Conservation (phyloP, 1,140 invertebrate species). For the Pogonus chalceus region DNA sequence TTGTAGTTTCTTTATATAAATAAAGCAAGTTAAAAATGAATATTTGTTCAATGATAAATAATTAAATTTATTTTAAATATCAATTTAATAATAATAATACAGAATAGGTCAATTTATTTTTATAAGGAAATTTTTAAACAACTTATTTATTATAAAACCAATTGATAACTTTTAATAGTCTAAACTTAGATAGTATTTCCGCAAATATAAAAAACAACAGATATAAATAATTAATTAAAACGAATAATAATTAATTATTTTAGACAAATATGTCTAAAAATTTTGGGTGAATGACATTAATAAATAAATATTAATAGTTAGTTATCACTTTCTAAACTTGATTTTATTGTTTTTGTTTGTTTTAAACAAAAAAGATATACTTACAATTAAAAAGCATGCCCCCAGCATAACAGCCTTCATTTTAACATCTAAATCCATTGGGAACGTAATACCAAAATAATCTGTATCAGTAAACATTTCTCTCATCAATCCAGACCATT, state of each 20-base stretch:
- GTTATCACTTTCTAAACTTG: neutral
- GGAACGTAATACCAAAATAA: conserved; percentile 50
- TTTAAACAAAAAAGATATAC: conserved; percentile 14
- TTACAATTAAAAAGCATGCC: conserved; percentile 35
- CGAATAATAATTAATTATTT: too few relatives aligned
- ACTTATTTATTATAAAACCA: too few relatives aligned
- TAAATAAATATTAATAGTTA: too few relatives aligned
- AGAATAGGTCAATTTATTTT: neutral
- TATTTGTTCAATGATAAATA: neutral
- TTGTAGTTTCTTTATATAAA: neutral
- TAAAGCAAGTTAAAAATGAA: too few relatives aligned
- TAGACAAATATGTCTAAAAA: too few relatives aligned
- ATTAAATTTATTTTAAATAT: conserved; percentile 2
- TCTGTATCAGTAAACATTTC: conserved; percentile 52
- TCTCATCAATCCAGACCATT: conserved; percentile 45
- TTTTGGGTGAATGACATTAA: too few relatives aligned
- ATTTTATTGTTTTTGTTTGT: neutral
- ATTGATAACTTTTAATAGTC: too few relatives aligned
- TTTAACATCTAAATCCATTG: conserved; percentile 47
- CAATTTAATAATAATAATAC: neutral
- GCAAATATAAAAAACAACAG: too few relatives aligned
- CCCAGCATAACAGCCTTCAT: conserved; percentile 51
- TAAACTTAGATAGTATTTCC: too few relatives aligned
- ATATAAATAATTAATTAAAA: too few relatives aligned
- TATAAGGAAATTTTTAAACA: too few relatives aligned